A percentile compares a stretch with the other conserved stretches of the same genome.
phyloP scores from a whole-genome alignment of 2,888 invertebrate species.

The Hirtodrosophila histrioides region DNA sequence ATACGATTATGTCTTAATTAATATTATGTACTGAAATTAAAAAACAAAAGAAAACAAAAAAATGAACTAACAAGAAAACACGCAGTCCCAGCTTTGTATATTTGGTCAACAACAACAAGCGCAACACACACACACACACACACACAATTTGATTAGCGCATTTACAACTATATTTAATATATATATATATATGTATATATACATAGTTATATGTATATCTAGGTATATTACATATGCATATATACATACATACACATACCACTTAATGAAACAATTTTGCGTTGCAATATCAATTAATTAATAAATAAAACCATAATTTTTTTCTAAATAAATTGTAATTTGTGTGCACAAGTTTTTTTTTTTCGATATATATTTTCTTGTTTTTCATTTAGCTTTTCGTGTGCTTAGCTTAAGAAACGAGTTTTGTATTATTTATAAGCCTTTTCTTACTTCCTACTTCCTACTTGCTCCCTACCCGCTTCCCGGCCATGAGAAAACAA shows the following conservation, averaged over 20 bases:
- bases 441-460: conserved; percentile 1
- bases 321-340: conserved; percentile 41
- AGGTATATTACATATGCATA: background rate
- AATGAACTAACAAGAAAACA: conserved; percentile 7
- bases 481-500: conserved; percentile 6
- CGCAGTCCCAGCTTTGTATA: conserved; percentile 16
- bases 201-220: no score
- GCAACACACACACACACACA: conserved; percentile 8
- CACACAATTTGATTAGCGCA: conserved; percentile 1
- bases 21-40: conserved; percentile 36
- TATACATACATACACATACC: conserved; percentile 17
- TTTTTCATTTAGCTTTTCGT: conserved; percentile 25
- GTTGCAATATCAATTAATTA: conserved; percentile 64
- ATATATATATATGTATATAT: conserved; percentile 5
- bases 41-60: conserved; percentile 12
- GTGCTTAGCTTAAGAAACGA: conserved; percentile 48
- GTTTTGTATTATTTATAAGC: conserved; percentile 24
- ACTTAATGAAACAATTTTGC: conserved; percentile 47
- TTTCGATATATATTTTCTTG: conserved; percentile 12
- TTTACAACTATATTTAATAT: background rate
- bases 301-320: conserved; percentile 17
- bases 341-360: conserved; percentile 28
- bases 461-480: no score
- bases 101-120: conserved; percentile 14
- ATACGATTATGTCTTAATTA: conserved; percentile 69